Evolutionary conservation across 2,888 invertebrate species (phyloP).

Genomic region (Crioceris asparagi): DNA sequence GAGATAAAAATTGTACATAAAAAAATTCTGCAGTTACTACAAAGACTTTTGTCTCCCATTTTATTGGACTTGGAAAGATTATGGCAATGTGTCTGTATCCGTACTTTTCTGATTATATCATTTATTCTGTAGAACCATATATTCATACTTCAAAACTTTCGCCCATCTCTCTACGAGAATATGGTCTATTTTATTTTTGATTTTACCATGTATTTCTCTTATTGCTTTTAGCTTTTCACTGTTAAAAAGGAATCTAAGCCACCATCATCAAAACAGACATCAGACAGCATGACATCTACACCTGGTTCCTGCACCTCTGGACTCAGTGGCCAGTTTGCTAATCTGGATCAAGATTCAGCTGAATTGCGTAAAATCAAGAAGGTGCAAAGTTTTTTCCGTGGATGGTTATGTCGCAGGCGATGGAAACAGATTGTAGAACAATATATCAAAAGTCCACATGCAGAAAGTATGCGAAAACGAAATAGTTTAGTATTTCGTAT

Average conservation of each 20-base stretch:
- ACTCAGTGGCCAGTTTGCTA: conserved; percentile 23
- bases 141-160: too few relatives aligned
- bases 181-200: too few relatives aligned
- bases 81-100: too few relatives aligned
- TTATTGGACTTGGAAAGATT: too few relatives aligned
- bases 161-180: too few relatives aligned
- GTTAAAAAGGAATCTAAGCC: conserved; percentile 72
- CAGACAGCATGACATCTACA: conserved; percentile 26
- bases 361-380: conserved; percentile 83
- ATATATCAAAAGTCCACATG: conserved; percentile 88
- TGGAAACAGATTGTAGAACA: conserved; percentile 95
- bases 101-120: too few relatives aligned
- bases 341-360: conserved; percentile 46
- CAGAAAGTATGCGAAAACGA: conserved; percentile 85
- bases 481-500: conserved; percentile 83
- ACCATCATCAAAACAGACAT: conserved; percentile 30
- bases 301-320: conserved; percentile 24
- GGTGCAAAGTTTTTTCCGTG: conserved; percentile 84
- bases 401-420: conserved; percentile 81
- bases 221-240: conserved; percentile 55
- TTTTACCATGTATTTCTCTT: too few relatives aligned
- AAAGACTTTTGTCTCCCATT: too few relatives aligned
- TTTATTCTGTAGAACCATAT: too few relatives aligned
- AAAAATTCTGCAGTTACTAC: too few relatives aligned
- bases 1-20: too few relatives aligned